Percentiles rank a stretch among this genome's conserved stretches.
Conservation (phyloP, 2,888 invertebrate genomes). For the Lasioglossum calceatum region DNA sequence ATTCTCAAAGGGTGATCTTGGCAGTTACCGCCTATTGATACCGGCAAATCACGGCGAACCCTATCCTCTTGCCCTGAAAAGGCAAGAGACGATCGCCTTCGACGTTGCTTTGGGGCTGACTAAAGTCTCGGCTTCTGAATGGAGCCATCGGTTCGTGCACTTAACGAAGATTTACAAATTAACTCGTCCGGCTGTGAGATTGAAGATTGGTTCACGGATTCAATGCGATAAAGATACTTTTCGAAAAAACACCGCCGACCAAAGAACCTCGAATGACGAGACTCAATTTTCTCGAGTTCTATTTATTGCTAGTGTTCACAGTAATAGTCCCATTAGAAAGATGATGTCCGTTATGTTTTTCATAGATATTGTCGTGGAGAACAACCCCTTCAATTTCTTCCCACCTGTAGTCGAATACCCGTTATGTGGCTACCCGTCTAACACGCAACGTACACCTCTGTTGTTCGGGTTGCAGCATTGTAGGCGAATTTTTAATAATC, state of each 20-base stretch:
- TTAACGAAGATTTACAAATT: conserved; percentile 57
- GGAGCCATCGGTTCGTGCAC: conserved; percentile 38
- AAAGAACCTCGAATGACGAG: neutral
- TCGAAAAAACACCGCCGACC: neutral
- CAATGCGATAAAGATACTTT: conserved; percentile 12
- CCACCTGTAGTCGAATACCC: too few species aligned
- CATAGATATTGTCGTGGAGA: too few species aligned
- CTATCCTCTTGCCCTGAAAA: conserved; percentile 25
- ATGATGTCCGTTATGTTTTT: too few species aligned
- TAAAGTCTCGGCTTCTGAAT: conserved; percentile 16
- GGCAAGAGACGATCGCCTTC: conserved; percentile 36
- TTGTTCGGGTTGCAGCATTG: too few species aligned
- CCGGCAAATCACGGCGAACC: conserved; percentile 35
- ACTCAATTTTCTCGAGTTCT: conserved; percentile 1
- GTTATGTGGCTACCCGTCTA: too few species aligned
- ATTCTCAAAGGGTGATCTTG: conserved; percentile 48
- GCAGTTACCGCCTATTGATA: conserved; percentile 56
- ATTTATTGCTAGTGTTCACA: neutral
- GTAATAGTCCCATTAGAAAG: neutral
- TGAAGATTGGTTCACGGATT: neutral
- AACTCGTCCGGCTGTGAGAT: conserved; percentile 17
- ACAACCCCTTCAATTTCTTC: too few species aligned
- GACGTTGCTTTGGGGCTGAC: conserved; percentile 16
- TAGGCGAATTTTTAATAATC: too few species aligned
- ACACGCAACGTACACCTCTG: too few species aligned